phyloP scores from a whole-genome alignment of 2,888 invertebrate genomes.

The Eremobia ochroleuca region DNA sequence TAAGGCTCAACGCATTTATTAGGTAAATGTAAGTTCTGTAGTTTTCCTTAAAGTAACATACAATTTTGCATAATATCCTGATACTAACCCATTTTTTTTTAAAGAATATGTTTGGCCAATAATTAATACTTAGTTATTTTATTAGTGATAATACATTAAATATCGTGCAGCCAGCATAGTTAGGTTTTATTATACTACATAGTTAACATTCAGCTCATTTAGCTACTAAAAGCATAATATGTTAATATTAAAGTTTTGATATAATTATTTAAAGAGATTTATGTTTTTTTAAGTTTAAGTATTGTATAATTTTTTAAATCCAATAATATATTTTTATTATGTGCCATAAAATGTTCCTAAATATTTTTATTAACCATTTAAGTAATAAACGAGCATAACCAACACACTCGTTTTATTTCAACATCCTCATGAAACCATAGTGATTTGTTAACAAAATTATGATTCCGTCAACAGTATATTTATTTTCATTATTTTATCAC shows the following conservation, averaged over 20 bases:
- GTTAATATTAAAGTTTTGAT: not conserved
- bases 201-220: not conserved
- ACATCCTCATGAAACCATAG: constrained; percentile 56
- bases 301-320: constrained; percentile 13
- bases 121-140: not conserved
- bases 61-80: not conserved
- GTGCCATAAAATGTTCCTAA: constrained; percentile 67
- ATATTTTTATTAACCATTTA: constrained; percentile 33
- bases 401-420: constrained; percentile 54
- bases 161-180: constrained; percentile 26
- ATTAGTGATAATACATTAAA: constrained; percentile 18
- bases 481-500: constrained; percentile 58
- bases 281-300: constrained; percentile 7
- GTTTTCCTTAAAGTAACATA: not conserved
- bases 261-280: not conserved
- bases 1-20: constrained; percentile 52
- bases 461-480: constrained; percentile 45
- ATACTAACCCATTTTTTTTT: not conserved
- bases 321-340: constrained; percentile 39
- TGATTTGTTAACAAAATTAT: constrained; percentile 60
- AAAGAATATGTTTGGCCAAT: not conserved
- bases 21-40: constrained; percentile 15
- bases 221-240: not conserved
- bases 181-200: not conserved
- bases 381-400: constrained; percentile 58